Conservation (phyloP, 2,113 vertebrate genomes). For the Agelaius phoeniceus region DNA sequence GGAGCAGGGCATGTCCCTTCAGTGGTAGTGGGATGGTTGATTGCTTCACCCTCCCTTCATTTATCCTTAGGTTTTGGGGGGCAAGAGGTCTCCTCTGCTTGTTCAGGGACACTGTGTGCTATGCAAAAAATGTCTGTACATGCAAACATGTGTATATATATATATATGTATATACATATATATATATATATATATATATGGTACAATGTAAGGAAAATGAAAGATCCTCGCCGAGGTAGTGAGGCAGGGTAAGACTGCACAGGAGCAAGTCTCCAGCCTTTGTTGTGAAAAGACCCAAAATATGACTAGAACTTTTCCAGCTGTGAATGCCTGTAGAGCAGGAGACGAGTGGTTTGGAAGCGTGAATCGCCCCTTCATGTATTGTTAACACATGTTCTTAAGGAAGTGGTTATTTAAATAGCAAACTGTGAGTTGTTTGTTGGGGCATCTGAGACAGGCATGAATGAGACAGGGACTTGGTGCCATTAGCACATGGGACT, state of each 20-base stretch:
- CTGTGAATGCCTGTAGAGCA: background rate
- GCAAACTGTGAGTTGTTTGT: background rate
- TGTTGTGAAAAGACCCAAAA: background rate
- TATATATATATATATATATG: too few species aligned
- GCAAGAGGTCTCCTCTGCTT: background rate
- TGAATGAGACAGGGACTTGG: background rate
- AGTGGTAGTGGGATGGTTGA: fast-evolving
- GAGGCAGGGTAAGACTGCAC: background rate
- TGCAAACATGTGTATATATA: background rate
- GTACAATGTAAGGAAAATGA: background rate
- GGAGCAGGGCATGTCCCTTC: background rate
- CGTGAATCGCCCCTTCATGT: background rate
- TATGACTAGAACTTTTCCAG: background rate
- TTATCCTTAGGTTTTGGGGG: background rate
- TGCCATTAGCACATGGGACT: background rate
- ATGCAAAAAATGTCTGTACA: background rate
- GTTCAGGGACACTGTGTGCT: fast-evolving
- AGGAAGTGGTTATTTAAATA: background rate
- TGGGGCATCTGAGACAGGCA: background rate
- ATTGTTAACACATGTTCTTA: background rate
- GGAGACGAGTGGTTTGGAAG: background rate
- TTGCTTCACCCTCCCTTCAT: background rate
- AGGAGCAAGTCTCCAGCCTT: background rate
- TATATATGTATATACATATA: too few species aligned
- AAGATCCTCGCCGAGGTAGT: background rate